Evolutionary conservation across 2,888 invertebrate species (phyloP), one percentile per base, ranked within the genome.

Genomic region (Magallana nippona): DNA sequence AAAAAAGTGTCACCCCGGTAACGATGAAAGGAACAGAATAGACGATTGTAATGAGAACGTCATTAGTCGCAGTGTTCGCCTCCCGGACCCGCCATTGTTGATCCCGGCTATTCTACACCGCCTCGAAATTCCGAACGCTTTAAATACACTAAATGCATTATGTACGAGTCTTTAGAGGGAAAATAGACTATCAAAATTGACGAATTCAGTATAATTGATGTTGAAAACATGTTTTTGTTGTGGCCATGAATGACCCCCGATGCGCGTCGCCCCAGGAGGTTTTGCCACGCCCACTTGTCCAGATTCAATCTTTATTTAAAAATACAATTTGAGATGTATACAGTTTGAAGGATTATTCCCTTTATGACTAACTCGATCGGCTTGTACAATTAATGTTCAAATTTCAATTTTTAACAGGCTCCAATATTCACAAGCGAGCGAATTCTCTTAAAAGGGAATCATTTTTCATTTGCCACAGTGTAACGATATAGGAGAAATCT

Each of bases 1-100:
- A 82, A 84, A 44, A 82, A 82, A 84, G 77, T 84, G 82, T 77
- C 85, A 85, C 80, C 71, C 79, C 60, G 60, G 78, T 85, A 85
- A 82, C 81, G 81, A 82, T 22, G 83, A 56, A 57, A 63, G 77
- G 56, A n/a, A 79, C n/a, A n/a, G 77, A 83, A 83, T 62, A 71
- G 27, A 22, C 27, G 80, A 62, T 62, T 56, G 71, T 83, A 83
- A 83, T 79, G 62, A 79, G 79, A 71, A 44, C 62, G 27, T 81
- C 81, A 81, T 81, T 78, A 84, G 84, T 19, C 3, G 27, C 22
- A 15, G 10, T 10, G 27, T 57, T 81, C 81, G 60, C 84, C 81
- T 44, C 55, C n/a, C 79, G 81, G 82, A 84, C 81, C 78, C 56
- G 55, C 55, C 27, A 32, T 62, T 60, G 82, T 84, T 32, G 78